Base-by-base conservation (phyloP, 2,797 vertebrate species). In the Erpetoichthys calabaricus region DNA sequence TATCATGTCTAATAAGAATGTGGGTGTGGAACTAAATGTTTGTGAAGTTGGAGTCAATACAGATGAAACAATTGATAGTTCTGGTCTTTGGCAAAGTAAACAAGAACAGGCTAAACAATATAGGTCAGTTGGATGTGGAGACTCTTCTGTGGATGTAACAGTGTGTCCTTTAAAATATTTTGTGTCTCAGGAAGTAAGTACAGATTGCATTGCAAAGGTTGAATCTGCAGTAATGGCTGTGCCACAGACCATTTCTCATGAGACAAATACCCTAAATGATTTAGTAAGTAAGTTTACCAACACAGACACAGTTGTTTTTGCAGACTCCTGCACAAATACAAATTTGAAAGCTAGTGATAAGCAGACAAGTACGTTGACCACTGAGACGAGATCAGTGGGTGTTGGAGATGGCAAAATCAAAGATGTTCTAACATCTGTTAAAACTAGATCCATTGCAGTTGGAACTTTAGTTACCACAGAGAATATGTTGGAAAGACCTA, bases 381-480 rank as follows among this genome's bases (percentile, higher is more conserved):
- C 84, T n/a, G 89, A 91, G 64, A 75, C 66, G 1, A 77, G 91
- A 56, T 91, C 86, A 0, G 83, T 98, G 7, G 91, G 89, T 0
- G 79, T 89, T 0, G 96, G 96, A 25, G 94, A 99, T 6, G 93
- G 96, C 9, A 89, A 90, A 0, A 88, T 98, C 56, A 94, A 86
- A 79, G 95, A 98, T 3, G 2, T 78, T 42, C 80, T 72, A 0
- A 3, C 70, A 0, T 69, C 82, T 1, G 60, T 83, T 7, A 98
- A 93, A 72, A 79, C 10, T 0, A 89, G 92, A 8, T 98, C 96
- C 0, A 55, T 97, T 8, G 92, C 89, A 25, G 87, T 97, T 4
- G 93, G 93, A 49, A 97, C 94, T 0, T 57, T 81, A 63, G 76
- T 86, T 1, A 81, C 82, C 0, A 67, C 69, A 56, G 77, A 69